A percentile compares a stretch with the other conserved stretches of the same genome.
phyloP scores from a whole-genome alignment of 92 coral and sea anemone species.

The Diadumene lineata region DNA sequence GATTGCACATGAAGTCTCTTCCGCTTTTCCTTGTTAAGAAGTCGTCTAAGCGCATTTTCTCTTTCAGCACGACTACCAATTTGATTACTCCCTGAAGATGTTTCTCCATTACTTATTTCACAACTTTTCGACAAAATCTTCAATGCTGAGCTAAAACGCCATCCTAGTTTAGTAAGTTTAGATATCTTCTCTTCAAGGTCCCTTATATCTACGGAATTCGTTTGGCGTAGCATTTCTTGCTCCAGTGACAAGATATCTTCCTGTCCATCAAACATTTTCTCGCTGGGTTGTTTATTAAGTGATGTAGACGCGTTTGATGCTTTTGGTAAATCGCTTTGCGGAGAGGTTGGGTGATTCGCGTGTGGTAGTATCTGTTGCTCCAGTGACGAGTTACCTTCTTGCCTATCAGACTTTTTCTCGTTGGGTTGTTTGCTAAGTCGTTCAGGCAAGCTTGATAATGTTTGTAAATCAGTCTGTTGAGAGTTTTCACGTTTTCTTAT shows the following conservation, averaged over 20 bases:
- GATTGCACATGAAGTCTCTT: neutral
- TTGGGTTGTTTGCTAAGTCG: neutral
- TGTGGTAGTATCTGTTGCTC: no score
- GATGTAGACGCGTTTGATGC: no score
- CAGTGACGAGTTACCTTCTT: no score
- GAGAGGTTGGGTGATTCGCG: no score
- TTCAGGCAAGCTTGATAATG: neutral
- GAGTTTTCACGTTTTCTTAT: neutral
- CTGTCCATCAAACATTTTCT: no score
- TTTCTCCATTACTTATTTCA: neutral
- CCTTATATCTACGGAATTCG: neutral
- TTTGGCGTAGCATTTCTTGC: no score
- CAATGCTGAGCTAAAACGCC: constrained; percentile 9
- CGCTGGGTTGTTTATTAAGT: no score
- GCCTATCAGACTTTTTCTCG: no score
- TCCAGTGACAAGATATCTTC: no score
- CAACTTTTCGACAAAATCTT: constrained; percentile 4
- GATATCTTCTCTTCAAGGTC: neutral
- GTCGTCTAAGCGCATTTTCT: neutral
- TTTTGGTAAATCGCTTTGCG: no score
- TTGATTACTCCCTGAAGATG: no score
- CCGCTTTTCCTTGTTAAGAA: neutral
- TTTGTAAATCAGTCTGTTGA: neutral
- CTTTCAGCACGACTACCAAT: constrained; percentile 2
- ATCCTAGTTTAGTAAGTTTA: constrained; percentile 11